Conservation (phyloP, 2,888 invertebrate species). For the Biston stratarius region DNA sequence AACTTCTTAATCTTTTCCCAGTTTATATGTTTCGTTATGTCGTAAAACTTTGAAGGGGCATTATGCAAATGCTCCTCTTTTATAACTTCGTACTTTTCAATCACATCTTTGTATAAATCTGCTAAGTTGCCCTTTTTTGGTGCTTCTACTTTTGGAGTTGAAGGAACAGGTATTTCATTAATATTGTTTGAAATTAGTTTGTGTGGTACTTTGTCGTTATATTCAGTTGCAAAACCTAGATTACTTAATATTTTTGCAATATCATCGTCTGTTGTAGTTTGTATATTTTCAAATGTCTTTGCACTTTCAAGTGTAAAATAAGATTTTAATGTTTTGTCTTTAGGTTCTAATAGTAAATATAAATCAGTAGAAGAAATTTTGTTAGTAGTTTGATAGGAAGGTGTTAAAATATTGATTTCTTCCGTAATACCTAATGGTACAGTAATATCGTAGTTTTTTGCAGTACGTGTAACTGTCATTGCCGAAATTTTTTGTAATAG, state of each 20-base stretch:
- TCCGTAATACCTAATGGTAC: neutral
- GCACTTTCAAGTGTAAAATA: constrained; percentile 10
- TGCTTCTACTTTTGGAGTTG: neutral
- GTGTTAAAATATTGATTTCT: neutral
- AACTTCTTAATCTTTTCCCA: constrained; percentile 62
- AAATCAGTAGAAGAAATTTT: constrained; percentile 2
- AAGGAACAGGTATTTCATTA: neutral
- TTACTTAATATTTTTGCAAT: neutral
- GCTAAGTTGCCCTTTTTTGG: constrained; percentile 3
- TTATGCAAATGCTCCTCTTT: constrained; percentile 1
- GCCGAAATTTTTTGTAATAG: neutral
- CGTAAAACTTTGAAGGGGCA: neutral
- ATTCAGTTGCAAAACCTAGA: neutral
- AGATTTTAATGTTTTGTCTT: constrained; percentile 18
- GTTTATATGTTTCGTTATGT: constrained; percentile 7
- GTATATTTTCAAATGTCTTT: neutral
- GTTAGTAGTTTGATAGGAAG: neutral
- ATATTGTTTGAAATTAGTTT: neutral
- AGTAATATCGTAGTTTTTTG: neutral
- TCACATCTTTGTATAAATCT: constrained; percentile 25
- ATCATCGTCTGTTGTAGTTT: neutral
- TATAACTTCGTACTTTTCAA: neutral
- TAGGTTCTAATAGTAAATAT: constrained; percentile 16
- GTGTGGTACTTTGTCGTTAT: neutral
- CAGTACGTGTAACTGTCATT: neutral